These are phyloP conservation scores for Blastomussa wellsi DNA, from an alignment of 92 coral and sea anemone species.

Conservation along the genomic window DNA sequence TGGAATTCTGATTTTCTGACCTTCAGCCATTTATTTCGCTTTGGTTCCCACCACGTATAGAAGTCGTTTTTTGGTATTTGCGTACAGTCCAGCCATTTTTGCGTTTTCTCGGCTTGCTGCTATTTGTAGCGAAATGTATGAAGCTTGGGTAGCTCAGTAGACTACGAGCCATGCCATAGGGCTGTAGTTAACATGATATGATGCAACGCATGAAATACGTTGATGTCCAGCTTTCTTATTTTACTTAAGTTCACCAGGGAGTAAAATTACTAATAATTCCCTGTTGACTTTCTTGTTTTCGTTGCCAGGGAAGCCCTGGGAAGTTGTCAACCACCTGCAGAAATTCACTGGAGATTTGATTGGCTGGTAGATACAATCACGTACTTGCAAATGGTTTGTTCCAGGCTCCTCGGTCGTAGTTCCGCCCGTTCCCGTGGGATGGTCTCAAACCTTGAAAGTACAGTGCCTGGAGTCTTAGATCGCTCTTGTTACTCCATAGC, in stretches of 20 bases:
- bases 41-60: too few species aligned
- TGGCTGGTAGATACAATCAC: neutral
- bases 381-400: neutral
- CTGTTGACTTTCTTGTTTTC: constrained; percentile 13
- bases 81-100: too few species aligned
- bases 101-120: too few species aligned
- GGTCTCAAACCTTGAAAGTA: neutral
- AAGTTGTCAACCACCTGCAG: constrained; percentile 22
- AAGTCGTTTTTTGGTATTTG: too few species aligned
- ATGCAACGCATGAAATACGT: neutral
- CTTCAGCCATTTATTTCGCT: too few species aligned
- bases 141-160: too few species aligned
- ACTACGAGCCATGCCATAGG: neutral
- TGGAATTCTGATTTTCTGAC: too few species aligned
- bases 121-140: too few species aligned
- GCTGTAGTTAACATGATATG: neutral
- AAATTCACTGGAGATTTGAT: constrained; percentile 21
- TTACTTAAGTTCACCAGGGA: neutral
- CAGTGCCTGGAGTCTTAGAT: too few species aligned
- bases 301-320: constrained; percentile 12
- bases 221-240: neutral
- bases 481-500: too few species aligned
- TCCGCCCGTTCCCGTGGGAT: neutral
- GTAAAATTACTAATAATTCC: neutral
- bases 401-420: neutral